Evolutionary conservation across 2,113 vertebrate species (phyloP), one percentile per base, ranked within the genome.

Genomic region (Asarcornis scutulata): DNA sequence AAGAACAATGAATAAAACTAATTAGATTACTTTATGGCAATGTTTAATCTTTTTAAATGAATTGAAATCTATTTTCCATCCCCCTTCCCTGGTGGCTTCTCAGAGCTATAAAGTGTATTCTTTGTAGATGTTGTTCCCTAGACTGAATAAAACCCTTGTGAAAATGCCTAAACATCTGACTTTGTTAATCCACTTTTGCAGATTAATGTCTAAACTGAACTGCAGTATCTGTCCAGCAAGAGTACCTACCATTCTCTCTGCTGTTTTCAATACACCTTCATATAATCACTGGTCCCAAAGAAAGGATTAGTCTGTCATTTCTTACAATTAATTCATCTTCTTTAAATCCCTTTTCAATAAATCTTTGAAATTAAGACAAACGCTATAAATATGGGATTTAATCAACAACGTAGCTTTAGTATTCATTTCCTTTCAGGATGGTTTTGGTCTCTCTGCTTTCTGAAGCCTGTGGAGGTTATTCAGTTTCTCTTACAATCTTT

Each of bases 291-390:
- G 27, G 4, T 87, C 86, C 84, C 92, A 88, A 93, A 40, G 86
- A 91, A 96, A 93, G 80, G 75, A 86, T 94, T 97, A 89, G 59
- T 58, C 75, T 76, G 34, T 67, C 63, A 87, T 95, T 94, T 90
- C 77, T 93, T 81, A 38, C 85, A 68, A 73, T 81, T 62, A 87
- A 90, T 93, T 95, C 48, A 68, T 86, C 73, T 95, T 58, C 67
- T 48, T 89, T 79, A 88, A 97, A 92, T 91, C 71, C 60, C 38
- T 66, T 88, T 87, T 93, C 87, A 95, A 94, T 88, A 96, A 88
- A 90, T 89, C 77, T 91, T 77, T 91, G 85, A 95, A 96, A 96
- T 96, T 93, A 95, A 93, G 92, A 96, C 71, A 96, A 96, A 91
- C 44, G 53, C 81, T 89, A 85, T 78, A 96, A 96, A 91, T 83